These are phyloP conservation scores for Linnaemya vulpina DNA, from an alignment of 2,888 invertebrate species.

Conservation along the genomic window DNA sequence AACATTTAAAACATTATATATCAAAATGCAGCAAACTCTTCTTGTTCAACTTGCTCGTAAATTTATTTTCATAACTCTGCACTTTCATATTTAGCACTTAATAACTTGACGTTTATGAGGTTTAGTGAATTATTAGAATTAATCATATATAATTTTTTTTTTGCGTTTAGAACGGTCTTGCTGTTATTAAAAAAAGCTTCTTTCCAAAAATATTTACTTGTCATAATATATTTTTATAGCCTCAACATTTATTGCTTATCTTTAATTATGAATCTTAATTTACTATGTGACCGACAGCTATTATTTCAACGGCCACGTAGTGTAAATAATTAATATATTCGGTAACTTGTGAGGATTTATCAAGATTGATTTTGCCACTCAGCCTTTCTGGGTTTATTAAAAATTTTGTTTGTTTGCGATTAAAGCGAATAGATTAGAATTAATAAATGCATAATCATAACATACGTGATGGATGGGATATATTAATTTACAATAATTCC, in stretches of 20 bases:
- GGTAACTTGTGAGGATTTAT: conserved; percentile 51
- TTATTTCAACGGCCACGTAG: conserved; percentile 8
- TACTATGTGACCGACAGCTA: not conserved
- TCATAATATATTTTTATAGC: conserved; percentile 5
- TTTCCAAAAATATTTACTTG: conserved; percentile 21
- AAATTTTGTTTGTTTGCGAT: conserved; percentile 34
- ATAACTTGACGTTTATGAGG: not conserved
- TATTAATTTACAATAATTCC: conserved; percentile 1
- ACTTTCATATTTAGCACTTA: not conserved
- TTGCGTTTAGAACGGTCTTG: not conserved
- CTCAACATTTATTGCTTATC: conserved; percentile 10
- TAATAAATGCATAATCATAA: conserved; percentile 59
- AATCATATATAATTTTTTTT: conserved; percentile 1
- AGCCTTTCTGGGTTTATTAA: conserved; percentile 11
- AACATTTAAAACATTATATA: not conserved
- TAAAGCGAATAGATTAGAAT: conserved; percentile 37
- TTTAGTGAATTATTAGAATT: not conserved
- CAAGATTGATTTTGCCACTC: conserved; percentile 17
- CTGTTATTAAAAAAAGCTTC: not conserved
- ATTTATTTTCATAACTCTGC: not conserved
- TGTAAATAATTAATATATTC: conserved; percentile 40
- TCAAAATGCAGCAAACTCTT: not conserved
- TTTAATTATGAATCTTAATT: conserved; percentile 24
- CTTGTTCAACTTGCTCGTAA: not conserved
- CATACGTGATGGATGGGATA: conserved; percentile 27